Evolutionary conservation across 2,113 vertebrate genomes (phyloP).

Genomic region (Cololabis saira): DNA sequence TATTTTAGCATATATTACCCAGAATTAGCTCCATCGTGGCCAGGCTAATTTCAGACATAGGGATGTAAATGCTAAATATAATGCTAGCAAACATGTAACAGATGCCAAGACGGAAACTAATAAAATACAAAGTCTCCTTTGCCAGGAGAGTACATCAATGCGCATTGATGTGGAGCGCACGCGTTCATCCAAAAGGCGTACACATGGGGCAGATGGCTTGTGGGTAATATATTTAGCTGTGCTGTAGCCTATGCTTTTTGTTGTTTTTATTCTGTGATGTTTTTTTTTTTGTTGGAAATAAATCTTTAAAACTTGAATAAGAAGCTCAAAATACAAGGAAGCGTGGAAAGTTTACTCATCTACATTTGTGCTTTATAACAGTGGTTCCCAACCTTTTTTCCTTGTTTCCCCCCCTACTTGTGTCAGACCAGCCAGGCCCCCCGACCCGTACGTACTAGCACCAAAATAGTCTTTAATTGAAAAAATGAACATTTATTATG

Average conservation of each 20-base stretch:
- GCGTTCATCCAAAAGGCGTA: background rate
- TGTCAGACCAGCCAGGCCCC: no score
- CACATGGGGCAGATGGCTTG: slow-evolving; percentile 37
- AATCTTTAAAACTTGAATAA: slow-evolving; percentile 42
- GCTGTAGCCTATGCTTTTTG: slow-evolving; percentile 47
- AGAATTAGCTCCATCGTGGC: slow-evolving; percentile 62
- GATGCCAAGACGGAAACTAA: slow-evolving; percentile 66
- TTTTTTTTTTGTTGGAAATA: slow-evolving; percentile 34
- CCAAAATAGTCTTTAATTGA: no score
- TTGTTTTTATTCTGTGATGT: background rate
- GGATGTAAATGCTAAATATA: slow-evolving; percentile 70
- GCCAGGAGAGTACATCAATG: slow-evolving; percentile 38
- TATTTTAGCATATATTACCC: slow-evolving; percentile 65
- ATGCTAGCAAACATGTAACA: slow-evolving; percentile 46
- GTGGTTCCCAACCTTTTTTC: no score
- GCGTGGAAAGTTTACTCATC: slow-evolving; percentile 28
- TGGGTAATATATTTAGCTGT: slow-evolving; percentile 13
- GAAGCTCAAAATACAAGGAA: slow-evolving; percentile 22
- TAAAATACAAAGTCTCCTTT: slow-evolving; percentile 56
- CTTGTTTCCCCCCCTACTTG: no score
- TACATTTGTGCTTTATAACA: slow-evolving; percentile 50
- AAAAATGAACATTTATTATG: no score
- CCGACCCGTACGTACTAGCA: no score
- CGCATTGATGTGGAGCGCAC: slow-evolving; percentile 26
- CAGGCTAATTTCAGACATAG: slow-evolving; percentile 55